Conservation (phyloP, 2,888 invertebrate genomes). For the Standfussiana lucernea region DNA sequence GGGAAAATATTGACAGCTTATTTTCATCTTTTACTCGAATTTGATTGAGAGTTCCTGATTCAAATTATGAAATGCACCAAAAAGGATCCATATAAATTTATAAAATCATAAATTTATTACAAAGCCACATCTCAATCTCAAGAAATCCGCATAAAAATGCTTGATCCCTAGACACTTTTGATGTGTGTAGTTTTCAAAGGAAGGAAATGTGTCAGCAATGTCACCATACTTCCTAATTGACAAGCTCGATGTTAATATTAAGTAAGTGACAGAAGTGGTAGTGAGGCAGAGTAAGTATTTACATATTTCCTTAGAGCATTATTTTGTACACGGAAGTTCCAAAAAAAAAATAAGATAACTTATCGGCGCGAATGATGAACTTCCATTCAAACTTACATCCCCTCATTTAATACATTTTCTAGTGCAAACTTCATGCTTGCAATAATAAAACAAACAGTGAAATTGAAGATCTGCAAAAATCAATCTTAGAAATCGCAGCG, state of each 20-base stretch:
- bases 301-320: not conserved
- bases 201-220: constrained; percentile 37
- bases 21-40: no score
- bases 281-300: no score
- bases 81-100: no score
- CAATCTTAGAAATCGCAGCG: not conserved
- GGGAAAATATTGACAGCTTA: no score
- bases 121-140: no score
- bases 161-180: no score
- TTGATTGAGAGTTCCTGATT: no score
- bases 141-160: no score
- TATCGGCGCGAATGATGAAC: not conserved
- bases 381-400: not conserved
- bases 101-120: no score
- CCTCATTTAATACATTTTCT: not conserved
- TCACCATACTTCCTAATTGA: not conserved
- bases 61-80: no score
- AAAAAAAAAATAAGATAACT: not conserved
- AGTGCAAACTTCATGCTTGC: not conserved
- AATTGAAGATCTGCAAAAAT: not conserved
- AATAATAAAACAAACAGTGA: not conserved
- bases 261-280: not conserved
- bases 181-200: not conserved
- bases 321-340: not conserved
- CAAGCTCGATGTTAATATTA: not conserved